phyloP scores from a whole-genome alignment of 2,113 vertebrate genomes.

The Pygoscelis antarcticus region DNA sequence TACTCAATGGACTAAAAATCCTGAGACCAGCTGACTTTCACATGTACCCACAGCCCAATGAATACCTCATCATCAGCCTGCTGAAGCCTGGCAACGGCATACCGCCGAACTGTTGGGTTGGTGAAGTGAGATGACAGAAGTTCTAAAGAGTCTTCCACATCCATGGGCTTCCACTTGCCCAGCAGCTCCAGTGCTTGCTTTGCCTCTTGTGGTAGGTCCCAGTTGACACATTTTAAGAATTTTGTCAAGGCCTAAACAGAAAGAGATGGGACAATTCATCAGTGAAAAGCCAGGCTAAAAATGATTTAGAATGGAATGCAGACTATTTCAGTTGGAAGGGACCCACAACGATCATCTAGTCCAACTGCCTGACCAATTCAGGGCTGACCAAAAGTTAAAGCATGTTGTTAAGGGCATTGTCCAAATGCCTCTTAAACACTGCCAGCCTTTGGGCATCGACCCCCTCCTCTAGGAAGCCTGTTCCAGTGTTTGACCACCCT shows the following conservation, averaged over 20 bases:
- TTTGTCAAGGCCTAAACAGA: slow-evolving; percentile 90
- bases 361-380: not conserved
- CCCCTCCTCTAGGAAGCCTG: not conserved
- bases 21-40: not conserved
- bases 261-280: not conserved
- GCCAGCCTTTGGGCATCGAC: not conserved
- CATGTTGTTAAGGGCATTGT: not conserved
- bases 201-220: slow-evolving; percentile 94
- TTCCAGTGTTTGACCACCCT: not conserved
- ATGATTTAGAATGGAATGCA: not conserved
- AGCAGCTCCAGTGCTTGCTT: slow-evolving; percentile 95
- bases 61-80: slow-evolving; percentile 96
- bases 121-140: slow-evolving; percentile 93
- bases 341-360: not conserved
- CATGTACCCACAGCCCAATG: not conserved
- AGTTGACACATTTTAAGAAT: slow-evolving; percentile 98
- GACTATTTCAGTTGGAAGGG: no score
- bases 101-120: slow-evolving; percentile 92
- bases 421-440: not conserved
- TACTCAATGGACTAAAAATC: not conserved
- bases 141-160: slow-evolving; percentile 97
- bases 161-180: slow-evolving; percentile 98
- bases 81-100: slow-evolving; percentile 90
- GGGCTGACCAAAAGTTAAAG: not conserved
- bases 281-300: not conserved